Percentiles rank a stretch among this genome's conserved stretches.
phyloP scores from a whole-genome alignment of 2,888 invertebrate genomes.

The Steinernema carpocapsae region DNA sequence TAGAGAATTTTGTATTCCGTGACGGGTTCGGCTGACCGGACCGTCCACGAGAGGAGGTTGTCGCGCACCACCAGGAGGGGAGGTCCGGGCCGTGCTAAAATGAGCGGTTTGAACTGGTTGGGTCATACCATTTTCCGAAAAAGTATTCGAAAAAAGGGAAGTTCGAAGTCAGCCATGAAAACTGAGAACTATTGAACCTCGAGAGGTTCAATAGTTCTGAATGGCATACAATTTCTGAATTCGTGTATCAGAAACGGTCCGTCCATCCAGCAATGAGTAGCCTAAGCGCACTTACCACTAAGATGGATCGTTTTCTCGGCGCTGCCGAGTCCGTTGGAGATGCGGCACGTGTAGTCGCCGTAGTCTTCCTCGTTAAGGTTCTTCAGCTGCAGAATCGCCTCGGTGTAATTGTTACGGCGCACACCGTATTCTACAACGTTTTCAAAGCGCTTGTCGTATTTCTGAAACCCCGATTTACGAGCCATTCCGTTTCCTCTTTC shows the following conservation, averaged over 20 bases:
- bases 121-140: no score
- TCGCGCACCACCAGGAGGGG: slow-evolving; percentile 25
- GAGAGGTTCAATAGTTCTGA: no score
- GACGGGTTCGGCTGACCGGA: slow-evolving; percentile 36
- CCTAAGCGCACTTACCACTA: slow-evolving; percentile 34
- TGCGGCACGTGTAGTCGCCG: slow-evolving; percentile 43
- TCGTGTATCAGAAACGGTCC: no score
- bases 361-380: slow-evolving; percentile 40
- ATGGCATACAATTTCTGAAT: no score
- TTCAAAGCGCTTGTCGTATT: slow-evolving; percentile 30
- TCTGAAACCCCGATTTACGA: background rate
- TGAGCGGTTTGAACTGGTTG: background rate
- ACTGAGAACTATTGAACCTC: no score
- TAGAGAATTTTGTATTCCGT: slow-evolving; percentile 39
- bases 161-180: no score
- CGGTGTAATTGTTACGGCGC: slow-evolving; percentile 27
- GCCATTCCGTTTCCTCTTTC: background rate
- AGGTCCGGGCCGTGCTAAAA: slow-evolving; percentile 39
- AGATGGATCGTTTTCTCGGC: slow-evolving; percentile 38
- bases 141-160: no score
- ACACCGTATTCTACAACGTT: slow-evolving; percentile 22
- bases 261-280: no score
- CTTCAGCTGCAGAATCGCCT: slow-evolving; percentile 31
- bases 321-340: slow-evolving; percentile 38
- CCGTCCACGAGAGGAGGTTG: slow-evolving; percentile 37